A percentile compares a stretch with the other conserved stretches of the same genome.
phyloP scores from a whole-genome alignment of 2,113 vertebrate genomes.

The Puma concolor region DNA sequence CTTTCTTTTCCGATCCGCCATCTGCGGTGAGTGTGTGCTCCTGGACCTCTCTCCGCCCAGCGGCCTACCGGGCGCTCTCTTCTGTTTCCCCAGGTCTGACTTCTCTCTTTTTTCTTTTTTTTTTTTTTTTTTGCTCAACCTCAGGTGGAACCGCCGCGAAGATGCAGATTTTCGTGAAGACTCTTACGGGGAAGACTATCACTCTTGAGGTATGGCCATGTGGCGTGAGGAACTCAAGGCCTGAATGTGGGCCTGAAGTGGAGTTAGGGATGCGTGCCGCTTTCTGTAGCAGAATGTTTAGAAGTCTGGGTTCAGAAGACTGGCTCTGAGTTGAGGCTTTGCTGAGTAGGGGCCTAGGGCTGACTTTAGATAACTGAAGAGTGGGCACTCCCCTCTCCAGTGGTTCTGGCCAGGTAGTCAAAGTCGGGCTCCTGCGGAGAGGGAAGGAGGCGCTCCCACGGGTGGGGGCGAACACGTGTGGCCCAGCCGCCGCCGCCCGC shows the following conservation, averaged over 20 bases:
- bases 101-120: background rate
- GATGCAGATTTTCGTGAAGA: constrained; percentile 99
- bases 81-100: accelerated
- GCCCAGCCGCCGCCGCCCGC: accelerated
- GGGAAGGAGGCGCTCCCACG: accelerated
- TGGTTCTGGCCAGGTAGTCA: accelerated
- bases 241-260: background rate
- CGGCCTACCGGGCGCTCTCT: accelerated
- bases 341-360: accelerated
- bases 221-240: background rate
- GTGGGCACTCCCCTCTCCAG: accelerated
- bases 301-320: accelerated
- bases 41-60: accelerated
- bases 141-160: constrained; percentile 84
- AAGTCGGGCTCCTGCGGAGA: constrained; percentile 77
- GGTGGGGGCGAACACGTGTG: background rate
- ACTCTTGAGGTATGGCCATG: constrained; percentile 93
- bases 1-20: constrained; percentile 92
- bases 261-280: accelerated
- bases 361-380: accelerated
- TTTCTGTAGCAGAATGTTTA: too few species aligned
- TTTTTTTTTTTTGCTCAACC: background rate
- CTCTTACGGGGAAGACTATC: constrained; percentile 99
- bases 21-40: constrained; percentile 84
- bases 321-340: background rate